Evolutionary conservation across 2,797 vertebrate species (phyloP), one percentile per base, ranked within the genome.

Genomic region (Choloepus didactylus): DNA sequence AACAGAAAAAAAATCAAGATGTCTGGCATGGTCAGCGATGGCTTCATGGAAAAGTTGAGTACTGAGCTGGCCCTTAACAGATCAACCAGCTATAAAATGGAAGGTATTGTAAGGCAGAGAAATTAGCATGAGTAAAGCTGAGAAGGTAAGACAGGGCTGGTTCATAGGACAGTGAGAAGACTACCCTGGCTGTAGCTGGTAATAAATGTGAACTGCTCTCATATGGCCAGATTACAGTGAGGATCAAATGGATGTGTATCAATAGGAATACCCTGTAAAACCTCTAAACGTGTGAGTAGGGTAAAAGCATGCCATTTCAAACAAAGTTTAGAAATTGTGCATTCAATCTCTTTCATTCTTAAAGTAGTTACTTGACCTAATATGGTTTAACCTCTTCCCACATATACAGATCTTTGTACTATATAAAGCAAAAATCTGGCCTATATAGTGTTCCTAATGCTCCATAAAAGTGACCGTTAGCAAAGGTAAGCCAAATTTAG

Each of bases 401-500:
- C 54, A 73, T 1, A 2, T 44, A 38, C 35, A 87, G 64, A 83
- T 23, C 66, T 96, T 90, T 92, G 29, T 76, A 66, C 77, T 35
- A 86, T 81, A 91, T 87, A 93, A 60, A 96, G 81, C n/a, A 73
- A 79, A 89, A 87, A 31, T 27, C 35, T 93, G 88, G 19, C 96
- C 95, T 94, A 92, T n/a, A 95, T 90, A 83, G 25, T 70, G 2
- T 69, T 66, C 31, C 54, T 87, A 73, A 82, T 79, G 87, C 67
- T 96, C 82, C 82, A 86, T 44, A 93, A 77, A 96, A 96, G 85
- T 95, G 92, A 87, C 85, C 92, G 88, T 77, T 67, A 94, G 56
- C 60, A 96, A 94, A 90, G 51, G 56, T 38, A 90, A 95, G 69
- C 35, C 87, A 96, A 79, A 96, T 96, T 93, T 97, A 97, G 67